Evolutionary conservation across 1,140 invertebrate species (phyloP), one percentile per base, ranked within the genome.

Genomic region (Drosophila tropicalis): DNA sequence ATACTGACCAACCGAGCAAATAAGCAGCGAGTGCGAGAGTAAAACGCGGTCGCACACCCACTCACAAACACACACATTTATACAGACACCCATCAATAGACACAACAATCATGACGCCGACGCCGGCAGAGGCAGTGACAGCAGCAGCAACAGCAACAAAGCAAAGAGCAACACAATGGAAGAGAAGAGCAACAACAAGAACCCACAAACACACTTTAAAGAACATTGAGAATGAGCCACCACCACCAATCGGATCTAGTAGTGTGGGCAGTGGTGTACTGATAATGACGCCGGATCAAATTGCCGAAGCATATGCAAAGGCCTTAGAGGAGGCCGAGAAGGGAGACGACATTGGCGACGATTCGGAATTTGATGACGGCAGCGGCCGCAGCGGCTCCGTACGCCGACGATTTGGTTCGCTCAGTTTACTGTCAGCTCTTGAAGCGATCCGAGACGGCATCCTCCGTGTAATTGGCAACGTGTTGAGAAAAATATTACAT

Each of bases 271-370:
- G 62, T 83, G 67, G 65, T 5, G 15, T 65, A 0, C 57, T 79
- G 64, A 39, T 87, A 47, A 62, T 87, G 70, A 70, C 79, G n/a
- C 83, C 83, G 3, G 72, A 79, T 13, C 57, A 82, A 64, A 67
- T 86, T n/a, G 62, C 77, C 47, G 70, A 87, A 22, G 83, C 83
- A 32, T 86, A 83, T 29, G 72, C 76, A 61, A 73, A 58, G 6
- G 76, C 84, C 2, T 13, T 87, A 17, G 7, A 66, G 51, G 66
- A 62, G n/a, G 63, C 60, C 61, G 47, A 70, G 61, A 13, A 12
- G 9, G 25, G 32, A 40, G 47, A 32, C 17, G 22, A n/a, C 44
- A 51, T 12, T 51, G 54, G 61, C 4, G 39, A 17, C 7, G 69
- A 61, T 62, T 22, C 60, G 32, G 17, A 62, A 6, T 25, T 19